These are phyloP conservation scores for Pseudomyrmex flavicornis DNA, from an alignment of 1,140 invertebrate species.

Conservation along the genomic window DNA sequence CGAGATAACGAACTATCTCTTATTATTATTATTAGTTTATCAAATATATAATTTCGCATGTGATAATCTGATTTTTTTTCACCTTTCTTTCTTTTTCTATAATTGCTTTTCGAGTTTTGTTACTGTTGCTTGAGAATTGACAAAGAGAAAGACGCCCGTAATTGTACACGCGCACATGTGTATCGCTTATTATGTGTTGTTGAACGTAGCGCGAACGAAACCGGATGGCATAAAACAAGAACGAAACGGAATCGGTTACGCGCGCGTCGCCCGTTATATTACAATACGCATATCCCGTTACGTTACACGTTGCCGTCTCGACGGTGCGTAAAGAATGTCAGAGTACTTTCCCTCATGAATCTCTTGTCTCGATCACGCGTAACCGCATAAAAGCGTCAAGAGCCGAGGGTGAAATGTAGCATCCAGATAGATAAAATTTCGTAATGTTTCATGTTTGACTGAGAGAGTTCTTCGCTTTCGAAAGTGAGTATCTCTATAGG, in stretches of 20 bases:
- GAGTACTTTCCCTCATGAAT: slow-evolving; percentile 66
- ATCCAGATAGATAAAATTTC: no score
- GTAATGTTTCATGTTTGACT: no score
- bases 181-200: background rate
- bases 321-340: slow-evolving; percentile 55
- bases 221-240: slow-evolving; percentile 15
- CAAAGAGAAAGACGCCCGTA: background rate
- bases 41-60: no score
- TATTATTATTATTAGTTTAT: no score
- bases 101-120: background rate
- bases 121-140: background rate
- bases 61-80: no score
- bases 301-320: slow-evolving; percentile 48
- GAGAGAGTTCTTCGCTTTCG: no score
- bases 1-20: no score
- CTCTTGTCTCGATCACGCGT: background rate
- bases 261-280: slow-evolving; percentile 58
- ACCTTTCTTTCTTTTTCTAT: background rate
- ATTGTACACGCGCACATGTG: background rate
- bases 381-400: no score
- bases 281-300: slow-evolving; percentile 63
- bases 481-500: no score
- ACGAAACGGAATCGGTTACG: slow-evolving; percentile 33
- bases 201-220: slow-evolving; percentile 2
- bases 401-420: no score